These are phyloP conservation scores for Tetragnatha montana DNA, from an alignment of 2,888 invertebrate species.

Conservation along the genomic window DNA sequence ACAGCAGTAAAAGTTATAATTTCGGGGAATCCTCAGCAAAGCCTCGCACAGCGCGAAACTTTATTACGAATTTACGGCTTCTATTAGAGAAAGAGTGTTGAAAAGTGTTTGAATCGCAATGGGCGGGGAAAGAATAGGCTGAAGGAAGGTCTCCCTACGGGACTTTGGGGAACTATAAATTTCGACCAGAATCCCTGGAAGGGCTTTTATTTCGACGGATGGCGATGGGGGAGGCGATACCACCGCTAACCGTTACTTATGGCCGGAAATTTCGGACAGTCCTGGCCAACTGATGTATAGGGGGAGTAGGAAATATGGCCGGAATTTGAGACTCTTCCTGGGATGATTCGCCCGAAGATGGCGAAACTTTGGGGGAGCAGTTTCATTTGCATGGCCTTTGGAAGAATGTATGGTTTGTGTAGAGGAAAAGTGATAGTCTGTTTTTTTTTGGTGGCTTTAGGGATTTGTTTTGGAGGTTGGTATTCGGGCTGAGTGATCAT, in stretches of 20 bases:
- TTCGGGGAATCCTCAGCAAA: not conserved
- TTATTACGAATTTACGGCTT: constrained; percentile 43
- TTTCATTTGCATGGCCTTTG: constrained; percentile 3
- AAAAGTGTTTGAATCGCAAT: constrained; percentile 52
- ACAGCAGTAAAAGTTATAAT: not conserved
- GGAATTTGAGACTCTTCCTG: constrained; percentile 14
- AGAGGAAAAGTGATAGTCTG: too few relatives aligned
- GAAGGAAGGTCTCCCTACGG: constrained; percentile 19
- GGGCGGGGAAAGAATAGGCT: constrained; percentile 44
- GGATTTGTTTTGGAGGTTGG: too few relatives aligned
- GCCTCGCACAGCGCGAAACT: not conserved
- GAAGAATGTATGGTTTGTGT: too few relatives aligned
- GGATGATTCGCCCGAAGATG: not conserved
- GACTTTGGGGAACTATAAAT: constrained; percentile 53
- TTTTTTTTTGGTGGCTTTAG: too few relatives aligned
- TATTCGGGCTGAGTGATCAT: too few relatives aligned
- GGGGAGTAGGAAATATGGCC: constrained; percentile 44
- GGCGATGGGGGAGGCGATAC: constrained; percentile 20
- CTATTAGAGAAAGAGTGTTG: constrained; percentile 50
- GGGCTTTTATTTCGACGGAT: constrained; percentile 65
- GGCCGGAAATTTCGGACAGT: constrained; percentile 55
- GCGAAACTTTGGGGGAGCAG: constrained; percentile 1
- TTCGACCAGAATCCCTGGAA: constrained; percentile 47
- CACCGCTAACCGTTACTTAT: constrained; percentile 60
- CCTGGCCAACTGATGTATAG: constrained; percentile 15